phyloP scores from a whole-genome alignment of 2,797 vertebrate species.

The Perodicticus potto region DNA sequence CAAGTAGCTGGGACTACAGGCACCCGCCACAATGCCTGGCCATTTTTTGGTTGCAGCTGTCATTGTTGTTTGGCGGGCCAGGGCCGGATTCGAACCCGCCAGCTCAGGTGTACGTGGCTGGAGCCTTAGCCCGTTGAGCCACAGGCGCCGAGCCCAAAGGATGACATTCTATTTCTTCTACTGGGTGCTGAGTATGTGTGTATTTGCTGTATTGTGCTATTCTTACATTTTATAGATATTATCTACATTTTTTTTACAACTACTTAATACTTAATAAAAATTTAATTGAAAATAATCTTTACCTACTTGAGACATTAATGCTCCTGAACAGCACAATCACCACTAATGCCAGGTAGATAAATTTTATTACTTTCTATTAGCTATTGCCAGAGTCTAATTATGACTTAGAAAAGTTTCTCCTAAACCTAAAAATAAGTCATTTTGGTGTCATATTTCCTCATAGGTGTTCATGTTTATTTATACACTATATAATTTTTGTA shows the following conservation, averaged over 20 bases:
- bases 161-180: neutral
- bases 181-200: neutral
- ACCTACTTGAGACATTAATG: conserved; percentile 13
- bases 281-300: neutral
- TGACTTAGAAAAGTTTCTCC: conserved; percentile 11
- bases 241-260: neutral
- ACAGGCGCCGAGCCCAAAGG: neutral
- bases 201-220: neutral
- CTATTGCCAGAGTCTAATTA: neutral
- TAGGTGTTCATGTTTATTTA: neutral
- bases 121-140: no score
- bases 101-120: no score
- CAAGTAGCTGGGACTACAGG: no score
- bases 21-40: no score
- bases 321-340: neutral
- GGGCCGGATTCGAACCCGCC: no score
- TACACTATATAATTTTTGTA: conserved; percentile 6
- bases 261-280: conserved; percentile 44
- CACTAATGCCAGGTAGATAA: neutral
- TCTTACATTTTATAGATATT: neutral
- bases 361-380: conserved; percentile 1
- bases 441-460: neutral
- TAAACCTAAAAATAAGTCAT: conserved; percentile 44
- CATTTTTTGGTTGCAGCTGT: no score
- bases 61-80: no score